Percentiles rank a stretch among this genome's conserved stretches.
These are phyloP conservation scores for Oligia latruncula DNA, from an alignment of 2,888 invertebrate species.

Conservation along the genomic window DNA sequence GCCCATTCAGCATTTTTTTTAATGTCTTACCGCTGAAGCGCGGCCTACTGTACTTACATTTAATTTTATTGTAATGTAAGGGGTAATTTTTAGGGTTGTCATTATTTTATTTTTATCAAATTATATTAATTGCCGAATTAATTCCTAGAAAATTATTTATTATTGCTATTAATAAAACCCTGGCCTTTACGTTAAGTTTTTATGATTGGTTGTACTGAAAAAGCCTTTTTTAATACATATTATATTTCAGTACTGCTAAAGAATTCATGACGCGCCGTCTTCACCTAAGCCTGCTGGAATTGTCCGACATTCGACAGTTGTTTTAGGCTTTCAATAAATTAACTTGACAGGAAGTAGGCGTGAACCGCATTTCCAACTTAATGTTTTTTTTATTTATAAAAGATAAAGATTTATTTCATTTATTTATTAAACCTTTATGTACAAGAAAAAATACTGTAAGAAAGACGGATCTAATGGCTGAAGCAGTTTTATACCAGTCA, in stretches of 20 bases:
- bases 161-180: background rate
- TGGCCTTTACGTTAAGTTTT: background rate
- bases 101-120: background rate
- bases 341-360: slow-evolving; percentile 13
- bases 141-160: background rate
- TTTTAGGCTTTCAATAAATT: slow-evolving; percentile 19
- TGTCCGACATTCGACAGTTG: slow-evolving; percentile 2
- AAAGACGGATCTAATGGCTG: background rate
- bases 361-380: background rate
- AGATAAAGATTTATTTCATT: background rate
- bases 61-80: too few relatives aligned
- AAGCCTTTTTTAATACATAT: too few relatives aligned
- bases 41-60: too few relatives aligned
- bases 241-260: background rate
- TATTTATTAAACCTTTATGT: background rate
- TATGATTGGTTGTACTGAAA: background rate
- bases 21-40: too few relatives aligned
- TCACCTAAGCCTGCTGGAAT: background rate
- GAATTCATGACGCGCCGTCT: background rate
- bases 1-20: too few relatives aligned
- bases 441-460: background rate
- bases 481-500: background rate
- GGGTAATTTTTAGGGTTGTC: background rate
- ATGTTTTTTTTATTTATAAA: background rate
- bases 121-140: background rate